Conservation (phyloP, 2,113 vertebrate species). For the Tupaia tana region DNA sequence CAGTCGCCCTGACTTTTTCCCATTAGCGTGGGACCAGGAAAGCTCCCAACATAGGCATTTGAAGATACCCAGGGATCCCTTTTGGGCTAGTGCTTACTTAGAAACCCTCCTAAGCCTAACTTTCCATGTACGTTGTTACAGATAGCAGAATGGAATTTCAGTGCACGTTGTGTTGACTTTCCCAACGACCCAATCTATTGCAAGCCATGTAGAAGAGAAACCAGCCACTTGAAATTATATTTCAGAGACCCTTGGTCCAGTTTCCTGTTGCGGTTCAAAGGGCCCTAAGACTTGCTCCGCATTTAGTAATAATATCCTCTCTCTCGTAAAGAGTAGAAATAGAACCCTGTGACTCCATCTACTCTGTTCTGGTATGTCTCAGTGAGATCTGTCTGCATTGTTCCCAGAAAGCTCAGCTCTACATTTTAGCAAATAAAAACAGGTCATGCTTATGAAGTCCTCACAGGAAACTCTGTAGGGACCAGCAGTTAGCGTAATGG, state of each 20-base stretch:
- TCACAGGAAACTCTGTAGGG: background rate
- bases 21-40: background rate
- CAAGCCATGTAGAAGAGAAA: background rate
- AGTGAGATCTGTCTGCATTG: background rate
- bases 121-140: background rate
- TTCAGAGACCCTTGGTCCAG: background rate
- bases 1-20: background rate
- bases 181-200: too few relatives aligned
- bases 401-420: conserved; percentile 17
- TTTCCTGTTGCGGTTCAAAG: background rate
- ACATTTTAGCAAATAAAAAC: conserved; percentile 28
- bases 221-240: background rate
- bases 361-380: background rate
- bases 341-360: background rate
- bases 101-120: background rate
- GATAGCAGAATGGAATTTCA: background rate
- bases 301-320: background rate
- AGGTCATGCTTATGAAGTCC: background rate
- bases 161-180: too few relatives aligned
- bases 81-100: conserved; percentile 27
- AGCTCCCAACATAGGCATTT: background rate
- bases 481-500: too few relatives aligned
- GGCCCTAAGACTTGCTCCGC: too few relatives aligned
- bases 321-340: background rate
- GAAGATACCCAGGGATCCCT: background rate